Evolutionary conservation across 2,113 vertebrate species (phyloP).

Genomic region (Corydoras sp.): DNA sequence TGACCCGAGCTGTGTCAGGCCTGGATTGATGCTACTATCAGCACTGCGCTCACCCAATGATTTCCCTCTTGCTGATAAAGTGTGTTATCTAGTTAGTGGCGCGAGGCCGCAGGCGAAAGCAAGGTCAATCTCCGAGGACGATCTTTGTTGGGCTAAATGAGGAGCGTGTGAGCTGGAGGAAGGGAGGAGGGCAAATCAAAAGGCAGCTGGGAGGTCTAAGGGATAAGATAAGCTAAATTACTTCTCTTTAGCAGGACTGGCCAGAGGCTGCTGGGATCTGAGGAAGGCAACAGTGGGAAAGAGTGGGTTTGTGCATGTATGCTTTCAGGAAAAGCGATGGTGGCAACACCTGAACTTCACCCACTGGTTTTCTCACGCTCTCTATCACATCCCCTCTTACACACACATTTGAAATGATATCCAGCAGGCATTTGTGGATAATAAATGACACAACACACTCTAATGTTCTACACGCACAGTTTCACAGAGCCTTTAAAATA

Average conservation of each 20-base stretch:
- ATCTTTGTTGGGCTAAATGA: slow-evolving; percentile 92
- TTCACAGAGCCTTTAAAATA: not conserved
- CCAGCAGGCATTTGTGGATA: not conserved
- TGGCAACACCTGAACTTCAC: slow-evolving; percentile 41
- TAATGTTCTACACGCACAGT: not conserved
- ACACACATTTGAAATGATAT: not conserved
- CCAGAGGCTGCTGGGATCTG: slow-evolving; percentile 54
- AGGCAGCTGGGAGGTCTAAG: slow-evolving; percentile 73
- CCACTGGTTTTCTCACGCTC: slow-evolving; percentile 1
- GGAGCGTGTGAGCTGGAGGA: slow-evolving; percentile 72
- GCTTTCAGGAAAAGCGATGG: slow-evolving; percentile 35
- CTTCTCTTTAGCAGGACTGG: slow-evolving; percentile 70
- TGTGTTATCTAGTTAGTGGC: slow-evolving; percentile 99
- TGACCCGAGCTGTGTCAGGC: slow-evolving; percentile 95
- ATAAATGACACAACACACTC: not conserved
- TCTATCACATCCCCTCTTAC: slow-evolving; percentile 14
- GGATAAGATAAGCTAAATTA: slow-evolving; percentile 76
- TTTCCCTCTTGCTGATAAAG: slow-evolving; percentile 99
- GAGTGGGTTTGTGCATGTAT: slow-evolving; percentile 24
- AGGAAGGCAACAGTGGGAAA: slow-evolving; percentile 44
- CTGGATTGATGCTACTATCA: slow-evolving; percentile 99
- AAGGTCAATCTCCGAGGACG: slow-evolving; percentile 97
- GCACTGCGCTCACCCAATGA: slow-evolving; percentile 95
- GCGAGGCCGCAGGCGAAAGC: slow-evolving; percentile 76
- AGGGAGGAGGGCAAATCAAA: slow-evolving; percentile 55